Base-by-base conservation (phyloP, 2,888 invertebrate genomes). In the Drosophila neonasuta region DNA sequence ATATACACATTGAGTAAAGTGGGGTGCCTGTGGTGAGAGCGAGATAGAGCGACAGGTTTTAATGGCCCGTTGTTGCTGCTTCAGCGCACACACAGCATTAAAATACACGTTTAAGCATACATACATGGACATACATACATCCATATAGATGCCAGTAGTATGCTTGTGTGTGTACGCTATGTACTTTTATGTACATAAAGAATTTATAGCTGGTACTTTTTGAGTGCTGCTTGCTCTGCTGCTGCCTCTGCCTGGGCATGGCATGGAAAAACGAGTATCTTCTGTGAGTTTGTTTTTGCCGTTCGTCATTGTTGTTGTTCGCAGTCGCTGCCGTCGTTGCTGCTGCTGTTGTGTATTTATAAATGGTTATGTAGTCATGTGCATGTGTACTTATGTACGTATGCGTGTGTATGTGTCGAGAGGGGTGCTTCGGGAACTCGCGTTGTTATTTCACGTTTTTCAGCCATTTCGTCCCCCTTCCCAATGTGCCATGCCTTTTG, bases 201-300 rank as follows among this genome's bases (percentile, higher is more conserved):
- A 81, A 81, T 81, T 86, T 81, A 83, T 81, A 83, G 80, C 80
- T 81, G 83, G 80, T 81, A 80, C 77, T 80, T 77, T 77, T 73
- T 79, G 70, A 77, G 36, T 36, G 36, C 36, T 36, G 32, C 10
- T 32, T 32, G 36, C 36, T 34, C 34, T 11, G 34, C 34, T 36
- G 68, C 67, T 69, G 70, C 65, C 57, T 56, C 76, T 60, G 76
- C 68, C 62, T 63, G 72, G 79, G 79, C 73, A 73, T 68, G 80
- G 75, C 71, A 78, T 79, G 77, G 83, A 86, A 86, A 84, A 82
- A 82, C 81, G 84, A 81, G 86, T 86, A 86, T 84, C 77, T 80
- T 48, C 60, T 66, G 52, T 60, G 74, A 74, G 75, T 77, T 77
- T 77, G 71, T 77, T 75, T 75, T 78, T 77, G 77, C 71, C 60